Base-by-base conservation (phyloP, 2,113 vertebrate genomes). In the Erinaceus europaeus region DNA sequence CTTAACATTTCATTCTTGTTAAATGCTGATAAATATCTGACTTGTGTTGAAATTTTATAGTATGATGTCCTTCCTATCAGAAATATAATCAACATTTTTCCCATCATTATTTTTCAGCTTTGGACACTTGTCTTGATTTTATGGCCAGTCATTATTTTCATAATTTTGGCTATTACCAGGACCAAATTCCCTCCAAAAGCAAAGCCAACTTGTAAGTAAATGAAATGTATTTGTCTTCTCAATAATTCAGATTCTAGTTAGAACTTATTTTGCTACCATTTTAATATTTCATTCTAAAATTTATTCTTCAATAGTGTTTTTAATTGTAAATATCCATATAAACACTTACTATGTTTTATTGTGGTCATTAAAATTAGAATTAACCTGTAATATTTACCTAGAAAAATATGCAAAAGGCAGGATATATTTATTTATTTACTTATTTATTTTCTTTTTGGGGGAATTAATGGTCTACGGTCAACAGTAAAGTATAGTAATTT, bases 61-160 rank as follows among this genome's bases (percentile, higher is more conserved):
- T 59, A 40, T 78, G 25, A 34, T 40, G 48, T 18, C 42, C 5
- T 86, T 86, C 9, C 68, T 57, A 0, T 53, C 5, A 0, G 64
- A 44, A 91, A 79, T 2, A 0, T 92, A 95, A 95, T 88, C 61
- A 1, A 94, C 90, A 52, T 86, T 92, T 94, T 77, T 79, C 18
- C 29, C 78, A 48, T 97, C 86, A 44, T 95, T 97, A 8, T 94
- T 95, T 98, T 97, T 52, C 93, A 99, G 99, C 84, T 97, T 84
- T 99, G 98, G 99, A 99, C 99, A 12, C 92, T 99, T 90, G 97
- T 98, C 80, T 97, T 99, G 91, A 95, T 99, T 68, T 48, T 97
- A 89, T 99, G 99, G 99, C 99, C 99, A 27, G 95, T 99, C 86
- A 95, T 99, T 93, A 98, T 99, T 97, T 99, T 99, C 95, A 96